These are phyloP conservation scores for Numenius arquata DNA, from an alignment of 2,113 vertebrate species.

Conservation along the genomic window DNA sequence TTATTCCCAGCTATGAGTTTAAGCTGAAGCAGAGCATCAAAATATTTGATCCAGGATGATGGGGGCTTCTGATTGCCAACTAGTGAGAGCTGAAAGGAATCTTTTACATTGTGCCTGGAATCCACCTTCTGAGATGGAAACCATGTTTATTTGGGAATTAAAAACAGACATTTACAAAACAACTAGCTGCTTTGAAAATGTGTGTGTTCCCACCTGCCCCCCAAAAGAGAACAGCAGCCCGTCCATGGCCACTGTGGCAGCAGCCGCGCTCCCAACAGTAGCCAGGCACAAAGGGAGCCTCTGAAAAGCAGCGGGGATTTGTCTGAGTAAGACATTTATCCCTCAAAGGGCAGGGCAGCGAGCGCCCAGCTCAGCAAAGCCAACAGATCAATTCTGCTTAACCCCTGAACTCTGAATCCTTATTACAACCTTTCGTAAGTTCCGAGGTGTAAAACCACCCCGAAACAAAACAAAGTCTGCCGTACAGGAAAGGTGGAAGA, in stretches of 20 bases:
- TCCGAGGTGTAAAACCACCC: neutral
- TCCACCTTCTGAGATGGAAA: neutral
- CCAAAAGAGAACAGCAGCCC: neutral
- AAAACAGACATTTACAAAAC: neutral
- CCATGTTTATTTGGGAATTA: neutral
- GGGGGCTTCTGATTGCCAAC: neutral
- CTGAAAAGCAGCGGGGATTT: constrained; percentile 66
- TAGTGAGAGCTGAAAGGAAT: neutral
- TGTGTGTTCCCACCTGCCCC: neutral
- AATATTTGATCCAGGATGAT: neutral
- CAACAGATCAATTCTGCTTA: constrained; percentile 64
- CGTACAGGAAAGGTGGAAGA: neutral
- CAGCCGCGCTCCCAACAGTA: neutral
- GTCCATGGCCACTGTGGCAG: neutral
- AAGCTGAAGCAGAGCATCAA: neutral
- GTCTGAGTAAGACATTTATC: constrained; percentile 67
- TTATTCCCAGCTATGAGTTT: neutral
- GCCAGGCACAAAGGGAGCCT: constrained; percentile 8
- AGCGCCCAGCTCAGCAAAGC: neutral
- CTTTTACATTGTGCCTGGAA: neutral
- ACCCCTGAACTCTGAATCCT: constrained; percentile 46
- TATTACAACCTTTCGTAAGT: neutral
- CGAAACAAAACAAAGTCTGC: neutral
- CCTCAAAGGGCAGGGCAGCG: constrained; percentile 43
- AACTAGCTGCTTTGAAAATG: neutral